Evolutionary conservation across 2,888 invertebrate genomes (phyloP).

Genomic region (Athripsodes cinereus): DNA sequence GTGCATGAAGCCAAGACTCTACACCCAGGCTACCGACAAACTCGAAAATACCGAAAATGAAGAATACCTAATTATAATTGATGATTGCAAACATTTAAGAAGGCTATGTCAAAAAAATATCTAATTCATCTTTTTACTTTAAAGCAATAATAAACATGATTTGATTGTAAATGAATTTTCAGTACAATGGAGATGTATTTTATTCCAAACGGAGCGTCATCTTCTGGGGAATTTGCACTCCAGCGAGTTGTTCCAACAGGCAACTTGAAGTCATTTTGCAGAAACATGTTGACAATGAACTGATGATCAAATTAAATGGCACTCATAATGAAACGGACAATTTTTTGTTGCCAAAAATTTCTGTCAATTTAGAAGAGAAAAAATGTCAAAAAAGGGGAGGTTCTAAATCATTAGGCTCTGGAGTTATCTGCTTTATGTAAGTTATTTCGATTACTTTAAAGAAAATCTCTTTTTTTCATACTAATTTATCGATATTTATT

Average conservation of each 20-base stretch:
- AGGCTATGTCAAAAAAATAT: too few relatives aligned
- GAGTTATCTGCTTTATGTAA: slow-evolving; percentile 38
- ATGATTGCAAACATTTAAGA: too few relatives aligned
- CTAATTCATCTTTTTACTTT: too few relatives aligned
- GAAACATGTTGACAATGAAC: not conserved
- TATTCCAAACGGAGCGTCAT: slow-evolving; percentile 39
- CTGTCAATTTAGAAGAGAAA: slow-evolving; percentile 10
- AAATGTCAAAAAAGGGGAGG: slow-evolving; percentile 33
- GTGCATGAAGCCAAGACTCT: too few relatives aligned
- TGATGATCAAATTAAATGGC: too few relatives aligned
- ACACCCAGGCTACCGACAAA: too few relatives aligned
- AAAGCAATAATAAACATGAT: too few relatives aligned
- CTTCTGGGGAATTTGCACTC: slow-evolving; percentile 53
- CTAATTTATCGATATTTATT: too few relatives aligned
- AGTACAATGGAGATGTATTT: slow-evolving; percentile 33
- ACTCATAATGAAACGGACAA: not conserved
- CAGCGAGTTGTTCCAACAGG: slow-evolving; percentile 39
- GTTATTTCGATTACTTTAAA: slow-evolving; percentile 12
- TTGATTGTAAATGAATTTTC: too few relatives aligned
- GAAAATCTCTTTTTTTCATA: too few relatives aligned
- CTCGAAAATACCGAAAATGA: too few relatives aligned
- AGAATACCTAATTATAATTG: too few relatives aligned
- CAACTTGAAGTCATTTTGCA: slow-evolving; percentile 29
- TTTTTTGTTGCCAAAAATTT: not conserved
- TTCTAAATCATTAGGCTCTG: slow-evolving; percentile 29